Evolutionary conservation across 1,140 invertebrate genomes (phyloP).

Genomic region (Sinonovacula constricta): DNA sequence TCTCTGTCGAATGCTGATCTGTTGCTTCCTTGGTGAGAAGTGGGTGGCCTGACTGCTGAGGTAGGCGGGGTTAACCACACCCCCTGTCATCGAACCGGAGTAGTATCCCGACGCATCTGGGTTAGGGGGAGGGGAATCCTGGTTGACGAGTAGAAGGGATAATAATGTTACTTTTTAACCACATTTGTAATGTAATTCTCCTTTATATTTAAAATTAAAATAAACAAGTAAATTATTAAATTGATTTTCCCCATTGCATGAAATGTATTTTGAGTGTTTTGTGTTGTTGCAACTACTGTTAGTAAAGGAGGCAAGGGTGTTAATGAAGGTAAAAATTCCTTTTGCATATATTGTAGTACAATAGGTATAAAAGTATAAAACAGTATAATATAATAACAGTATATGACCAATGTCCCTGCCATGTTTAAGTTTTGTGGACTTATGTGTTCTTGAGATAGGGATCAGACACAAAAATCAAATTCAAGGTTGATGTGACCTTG

Average conservation of each 20-base stretch:
- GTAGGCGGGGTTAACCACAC: conserved; percentile 33
- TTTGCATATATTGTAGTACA: background rate
- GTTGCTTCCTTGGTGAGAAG: background rate
- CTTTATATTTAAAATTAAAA: too few relatives aligned
- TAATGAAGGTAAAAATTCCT: background rate
- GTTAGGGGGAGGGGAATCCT: background rate
- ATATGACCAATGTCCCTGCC: too few relatives aligned
- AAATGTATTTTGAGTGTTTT: background rate
- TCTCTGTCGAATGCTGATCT: conserved; percentile 11
- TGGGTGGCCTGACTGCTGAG: too few relatives aligned
- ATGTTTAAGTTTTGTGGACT: too few relatives aligned
- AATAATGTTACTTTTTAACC: background rate
- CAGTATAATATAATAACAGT: too few relatives aligned
- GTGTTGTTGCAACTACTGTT: background rate
- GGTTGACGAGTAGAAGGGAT: conserved; percentile 2
- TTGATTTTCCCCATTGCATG: background rate
- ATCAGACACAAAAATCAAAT: too few relatives aligned
- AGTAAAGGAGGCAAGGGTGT: background rate
- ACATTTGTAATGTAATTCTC: too few relatives aligned
- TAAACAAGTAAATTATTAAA: background rate
- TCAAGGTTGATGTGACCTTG: too few relatives aligned
- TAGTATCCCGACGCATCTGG: conserved; percentile 36
- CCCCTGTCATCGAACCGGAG: conserved; percentile 22
- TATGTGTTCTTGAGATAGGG: too few relatives aligned
- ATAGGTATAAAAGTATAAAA: background rate